Evolutionary conservation across 2,797 vertebrate species (phyloP).

Genomic region (Acomys russatus): DNA sequence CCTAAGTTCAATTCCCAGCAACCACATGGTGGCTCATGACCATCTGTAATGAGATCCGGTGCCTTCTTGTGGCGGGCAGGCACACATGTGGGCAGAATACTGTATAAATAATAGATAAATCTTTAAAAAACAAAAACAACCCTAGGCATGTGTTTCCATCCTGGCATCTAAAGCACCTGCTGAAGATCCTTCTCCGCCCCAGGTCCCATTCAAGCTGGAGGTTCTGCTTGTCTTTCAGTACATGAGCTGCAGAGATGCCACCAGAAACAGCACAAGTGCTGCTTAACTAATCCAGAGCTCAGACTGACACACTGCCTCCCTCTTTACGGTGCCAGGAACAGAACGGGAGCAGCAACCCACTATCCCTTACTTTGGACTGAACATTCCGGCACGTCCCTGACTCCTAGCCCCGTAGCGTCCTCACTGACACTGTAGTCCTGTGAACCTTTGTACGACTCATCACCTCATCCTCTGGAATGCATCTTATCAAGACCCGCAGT

Average conservation of each 20-base stretch:
- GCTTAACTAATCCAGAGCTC: not conserved
- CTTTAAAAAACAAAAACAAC: not conserved
- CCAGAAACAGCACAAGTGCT: not conserved
- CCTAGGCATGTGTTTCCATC: not conserved
- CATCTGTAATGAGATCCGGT: no score
- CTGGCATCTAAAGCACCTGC: not conserved
- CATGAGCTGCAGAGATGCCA: not conserved
- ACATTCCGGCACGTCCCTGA: not conserved
- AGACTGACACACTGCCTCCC: not conserved
- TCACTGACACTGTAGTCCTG: not conserved
- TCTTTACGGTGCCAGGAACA: not conserved
- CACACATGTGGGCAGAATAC: no score
- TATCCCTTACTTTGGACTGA: not conserved
- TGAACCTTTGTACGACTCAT: conserved; percentile 30
- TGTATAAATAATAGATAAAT: no score
- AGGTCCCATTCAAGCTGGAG: not conserved
- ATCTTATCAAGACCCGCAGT: not conserved
- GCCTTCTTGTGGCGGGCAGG: no score
- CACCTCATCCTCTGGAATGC: not conserved
- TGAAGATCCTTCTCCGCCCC: not conserved
- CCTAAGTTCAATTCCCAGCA: no score
- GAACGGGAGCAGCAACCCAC: not conserved
- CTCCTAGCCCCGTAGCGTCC: not conserved
- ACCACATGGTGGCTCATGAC: no score
- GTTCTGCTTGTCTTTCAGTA: not conserved